Base-by-base conservation (phyloP, 2,888 invertebrate genomes). In the Trichogramma evanescens region DNA sequence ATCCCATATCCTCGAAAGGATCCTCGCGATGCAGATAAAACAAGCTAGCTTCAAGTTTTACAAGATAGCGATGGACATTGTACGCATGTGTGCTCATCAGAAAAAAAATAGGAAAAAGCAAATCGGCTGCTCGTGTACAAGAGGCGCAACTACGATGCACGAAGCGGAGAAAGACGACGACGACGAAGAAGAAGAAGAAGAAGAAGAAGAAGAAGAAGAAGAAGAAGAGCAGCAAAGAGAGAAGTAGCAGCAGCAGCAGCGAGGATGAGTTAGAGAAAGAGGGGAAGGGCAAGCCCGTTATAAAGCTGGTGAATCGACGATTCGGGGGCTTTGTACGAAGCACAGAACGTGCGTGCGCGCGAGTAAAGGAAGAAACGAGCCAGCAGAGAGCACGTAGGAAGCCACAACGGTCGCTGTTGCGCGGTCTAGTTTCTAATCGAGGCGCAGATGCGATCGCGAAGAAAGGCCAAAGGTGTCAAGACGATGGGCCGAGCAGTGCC, bases 261-360 rank as follows among this genome's bases (percentile, higher is more conserved):
- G 9, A 26, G 26, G 3, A 26, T 26, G 26, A 26, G 26, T 26
- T 26, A 26, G 9, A 40, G 45, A 43, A 41, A 41, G 57, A 41
- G 58, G 83, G 82, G 74, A 78, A 81, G 70, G 83, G 83, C 83
- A 80, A 79, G 56, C 80, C 81, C 71, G 76, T 77, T 77, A 77
- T 77, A 77, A 63, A 84, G 84, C 71, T 80, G 80, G 65, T 80
- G 79, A 70, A 67, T 65, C 59, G 77, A 78, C 67, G 83, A 83
- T 74, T 79, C 50, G 80, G 80, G 74, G 79, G 81, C 71, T 84
- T 81, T 72, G 53, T 38, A 10, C 9, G 80, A 74, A 79, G 81
- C 71, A 84, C 81, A 72, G 53, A 26, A 10, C 9, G 8, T 43
- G 54, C 60, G 63, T 55, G 62, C 52, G 54, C 62, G 54, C 53